Base-by-base conservation (phyloP, 2,888 invertebrate genomes). In the Leptura quadrifasciata region DNA sequence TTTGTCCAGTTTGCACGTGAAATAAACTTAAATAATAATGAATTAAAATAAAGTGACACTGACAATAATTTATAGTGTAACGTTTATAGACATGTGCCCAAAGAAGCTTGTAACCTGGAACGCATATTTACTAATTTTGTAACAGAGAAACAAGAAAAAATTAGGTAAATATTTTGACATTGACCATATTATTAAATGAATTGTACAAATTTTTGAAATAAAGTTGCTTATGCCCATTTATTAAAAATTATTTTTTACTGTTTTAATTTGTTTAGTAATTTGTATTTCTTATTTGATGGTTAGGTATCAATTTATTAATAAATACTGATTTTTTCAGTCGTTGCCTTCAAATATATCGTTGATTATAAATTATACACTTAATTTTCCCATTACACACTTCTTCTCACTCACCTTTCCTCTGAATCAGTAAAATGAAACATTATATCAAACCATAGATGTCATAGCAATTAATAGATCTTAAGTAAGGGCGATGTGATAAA, bases 101-200 rank as follows among this genome's bases (percentile, higher is more conserved):
- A 47, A 64, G 35, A 63, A 63, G 27, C 10, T n/a, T 20, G 35
- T 39, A 18, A 17, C 18, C 17, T 63, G 61, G 31, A 63, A 63
- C 35, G 35, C 31, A 5, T 63, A n/a, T 35, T 39, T 39, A 57
- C 18, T 39, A 64, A 64, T 64, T 64, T 9, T n/a, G 31, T 64
- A 39, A 20, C 17, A 61, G 18, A 17, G 63, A 64, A 64, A 39
- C 35, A 17, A 27, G n/a, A 61, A 61, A 17, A 35, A 63, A 47
- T 64, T 64, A 64, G 63, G 63, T 64, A 64, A 64, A 47, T 64
- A 64, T 64, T 24, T 24, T 24, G 18, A 18, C 10, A 18, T 63
- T 12, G 2, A n/a, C 18, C 18, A 6, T n/a, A 27, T 17, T 24
- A 47, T 4, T 17, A 4, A 52, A 52, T 52, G 8, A 52, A 3